Evolutionary conservation across 2,888 invertebrate genomes (phyloP), one percentile per base, ranked within the genome.

Genomic region (Neuroscelio doddi): DNA sequence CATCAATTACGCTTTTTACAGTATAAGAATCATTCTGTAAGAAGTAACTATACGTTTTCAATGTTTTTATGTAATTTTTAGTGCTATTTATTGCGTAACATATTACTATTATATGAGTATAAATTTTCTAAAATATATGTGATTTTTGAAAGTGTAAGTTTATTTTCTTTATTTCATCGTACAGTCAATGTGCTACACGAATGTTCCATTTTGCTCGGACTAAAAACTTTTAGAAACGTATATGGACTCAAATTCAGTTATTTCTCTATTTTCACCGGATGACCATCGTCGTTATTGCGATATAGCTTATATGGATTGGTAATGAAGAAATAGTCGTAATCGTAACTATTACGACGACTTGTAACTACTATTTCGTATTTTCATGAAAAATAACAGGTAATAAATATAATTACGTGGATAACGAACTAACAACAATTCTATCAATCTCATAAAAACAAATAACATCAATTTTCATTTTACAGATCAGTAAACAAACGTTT

Each of bases 271-370:
- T 56, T 50, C 50, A 30, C 50, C 46, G 45, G 39, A 50, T 49
- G 55, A 56, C 56, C 62, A 46, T 55, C 46, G 38, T 39, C 44
- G 24, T 42, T 52, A 44, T 32, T 30, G 29, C 55, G 27, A 39
- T 55, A 51, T 46, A 36, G 51, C 49, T 32, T 16, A 36, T 44
- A 53, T 62, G 49, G 62, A 62, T 62, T 55, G 49, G 44, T 30
- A 38, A 50, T 44, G 32, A 14, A 50, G 45, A 45, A 44, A 55
- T 55, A 62, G 45, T 45, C 55, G 55, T 62, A 62, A 62, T 49
- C 62, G 55, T 62, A 62, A 55, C 62, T 50, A 49, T 62, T 50
- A 55, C 50, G 32, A 27, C 50, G 45, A 32, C 32, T 39, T 45
- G 44, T 46, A 63, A 63, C 21, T 21, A 21, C 21, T n/a, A n/a